A percentile compares a stretch with the other conserved stretches of the same genome.
phyloP scores from a whole-genome alignment of 1,140 invertebrate genomes.

The Cotesia chilonis region DNA sequence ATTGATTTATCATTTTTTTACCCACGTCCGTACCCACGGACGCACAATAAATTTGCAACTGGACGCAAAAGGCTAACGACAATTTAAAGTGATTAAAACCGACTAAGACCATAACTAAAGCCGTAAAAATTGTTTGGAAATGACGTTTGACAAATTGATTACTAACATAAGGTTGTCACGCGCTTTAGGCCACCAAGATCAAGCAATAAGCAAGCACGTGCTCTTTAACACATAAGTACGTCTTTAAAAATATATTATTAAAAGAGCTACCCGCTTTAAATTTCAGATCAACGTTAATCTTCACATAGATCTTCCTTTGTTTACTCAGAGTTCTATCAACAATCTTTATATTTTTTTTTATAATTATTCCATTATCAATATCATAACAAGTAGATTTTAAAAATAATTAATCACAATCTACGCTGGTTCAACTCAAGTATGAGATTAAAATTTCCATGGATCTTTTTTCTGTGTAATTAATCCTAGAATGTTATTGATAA shows the following conservation, averaged over 20 bases:
- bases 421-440: too few relatives aligned
- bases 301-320: too few relatives aligned
- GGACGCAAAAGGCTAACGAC: not conserved
- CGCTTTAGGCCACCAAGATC: not conserved
- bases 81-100: not conserved
- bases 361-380: too few relatives aligned
- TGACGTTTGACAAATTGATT: constrained; percentile 19
- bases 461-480: too few relatives aligned
- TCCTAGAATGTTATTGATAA: too few relatives aligned
- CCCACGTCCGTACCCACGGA: too few relatives aligned
- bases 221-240: not conserved
- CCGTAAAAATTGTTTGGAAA: constrained; percentile 25
- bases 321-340: not conserved
- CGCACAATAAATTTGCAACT: not conserved
- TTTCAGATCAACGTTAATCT: too few relatives aligned
- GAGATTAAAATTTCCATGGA: too few relatives aligned
- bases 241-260: not conserved
- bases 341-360: not conserved
- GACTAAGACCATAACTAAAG: not conserved
- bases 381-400: too few relatives aligned
- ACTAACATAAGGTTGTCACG: constrained; percentile 14
- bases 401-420: too few relatives aligned
- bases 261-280: too few relatives aligned
- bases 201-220: not conserved
- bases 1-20: not conserved